phyloP scores from a whole-genome alignment of 2,113 vertebrate species.

The Silurus glanis region DNA sequence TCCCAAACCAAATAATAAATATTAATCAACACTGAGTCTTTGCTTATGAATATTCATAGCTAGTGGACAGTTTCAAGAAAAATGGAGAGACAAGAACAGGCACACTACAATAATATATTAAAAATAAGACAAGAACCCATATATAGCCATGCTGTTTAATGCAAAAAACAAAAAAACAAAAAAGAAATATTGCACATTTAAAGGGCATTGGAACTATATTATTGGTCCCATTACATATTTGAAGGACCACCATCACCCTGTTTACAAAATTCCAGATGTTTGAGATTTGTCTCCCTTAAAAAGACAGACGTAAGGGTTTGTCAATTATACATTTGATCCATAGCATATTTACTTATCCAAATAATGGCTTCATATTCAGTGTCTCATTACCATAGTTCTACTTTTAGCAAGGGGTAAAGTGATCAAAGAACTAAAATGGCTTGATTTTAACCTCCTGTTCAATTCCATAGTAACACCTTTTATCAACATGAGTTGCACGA shows the following conservation, averaged over 20 bases:
- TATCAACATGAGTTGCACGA: constrained; percentile 17
- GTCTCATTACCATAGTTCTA: neutral
- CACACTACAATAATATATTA: neutral
- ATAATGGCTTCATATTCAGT: neutral
- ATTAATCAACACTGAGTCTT: constrained; percentile 1
- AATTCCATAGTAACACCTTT: constrained; percentile 14
- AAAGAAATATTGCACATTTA: neutral
- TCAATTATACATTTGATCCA: neutral
- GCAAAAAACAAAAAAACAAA: neutral
- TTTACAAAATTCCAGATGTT: neutral
- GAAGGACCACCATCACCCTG: neutral
- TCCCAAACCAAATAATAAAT: constrained; percentile 6
- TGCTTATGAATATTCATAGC: constrained; percentile 21
- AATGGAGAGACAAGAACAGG: neutral
- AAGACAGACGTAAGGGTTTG: neutral
- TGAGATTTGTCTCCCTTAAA: neutral
- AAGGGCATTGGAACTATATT: neutral
- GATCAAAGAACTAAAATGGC: neutral
- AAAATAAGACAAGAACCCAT: neutral
- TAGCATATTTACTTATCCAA: neutral
- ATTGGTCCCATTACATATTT: neutral
- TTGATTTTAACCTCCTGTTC: neutral
- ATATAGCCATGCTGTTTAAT: neutral
- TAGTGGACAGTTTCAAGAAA: neutral
- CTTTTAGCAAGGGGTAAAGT: neutral